Evolutionary conservation across 2,797 vertebrate species (phyloP).

Genomic region (Sebastes taczanowskii): DNA sequence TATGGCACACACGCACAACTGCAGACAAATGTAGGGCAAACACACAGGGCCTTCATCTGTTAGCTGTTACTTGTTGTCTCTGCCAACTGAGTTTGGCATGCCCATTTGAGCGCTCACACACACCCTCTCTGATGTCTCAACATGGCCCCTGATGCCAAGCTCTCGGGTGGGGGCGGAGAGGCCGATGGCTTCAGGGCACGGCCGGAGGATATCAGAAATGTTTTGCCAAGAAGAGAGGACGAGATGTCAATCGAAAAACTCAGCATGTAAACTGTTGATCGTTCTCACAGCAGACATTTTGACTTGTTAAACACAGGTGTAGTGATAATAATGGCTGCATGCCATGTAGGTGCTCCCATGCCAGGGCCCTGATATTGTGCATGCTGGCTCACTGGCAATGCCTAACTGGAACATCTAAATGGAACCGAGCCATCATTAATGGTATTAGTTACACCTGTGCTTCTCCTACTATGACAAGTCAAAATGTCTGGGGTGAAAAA

Average conservation of each 20-base stretch:
- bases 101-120: constrained; percentile 6
- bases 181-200: constrained; percentile 30
- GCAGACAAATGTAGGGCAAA: constrained; percentile 22
- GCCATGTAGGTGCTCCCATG: neutral
- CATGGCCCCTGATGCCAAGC: constrained; percentile 28
- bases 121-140: constrained; percentile 43
- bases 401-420: constrained; percentile 4
- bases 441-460: constrained; percentile 17
- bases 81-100: constrained; percentile 39
- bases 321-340: neutral
- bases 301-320: neutral
- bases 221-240: neutral
- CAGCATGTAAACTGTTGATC: neutral
- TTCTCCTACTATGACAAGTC: constrained; percentile 24
- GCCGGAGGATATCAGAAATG: constrained; percentile 31
- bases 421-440: constrained; percentile 12
- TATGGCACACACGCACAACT: neutral
- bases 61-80: constrained; percentile 19
- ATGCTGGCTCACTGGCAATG: neutral
- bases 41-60: constrained; percentile 36
- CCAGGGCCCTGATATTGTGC: neutral
- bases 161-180: constrained; percentile 4
- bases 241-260: neutral
- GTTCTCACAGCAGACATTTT: neutral
- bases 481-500: constrained; percentile 38